phyloP scores from a whole-genome alignment of 2,888 invertebrate genomes.

The Sycophila texana region DNA sequence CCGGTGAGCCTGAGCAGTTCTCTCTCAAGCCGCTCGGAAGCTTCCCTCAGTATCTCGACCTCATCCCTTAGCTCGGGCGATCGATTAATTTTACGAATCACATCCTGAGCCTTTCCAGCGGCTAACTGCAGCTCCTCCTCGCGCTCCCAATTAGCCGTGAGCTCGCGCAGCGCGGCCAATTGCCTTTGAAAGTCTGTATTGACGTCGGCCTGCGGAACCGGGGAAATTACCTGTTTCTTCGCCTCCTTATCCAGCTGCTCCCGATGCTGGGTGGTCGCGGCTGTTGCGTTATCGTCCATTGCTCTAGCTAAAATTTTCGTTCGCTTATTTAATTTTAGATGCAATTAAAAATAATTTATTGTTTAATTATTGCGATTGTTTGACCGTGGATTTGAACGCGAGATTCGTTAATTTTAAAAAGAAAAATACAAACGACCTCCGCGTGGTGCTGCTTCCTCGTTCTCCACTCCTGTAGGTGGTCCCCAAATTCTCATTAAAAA shows the following conservation, averaged over 20 bases:
- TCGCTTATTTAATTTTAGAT: background rate
- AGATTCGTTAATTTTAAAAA: background rate
- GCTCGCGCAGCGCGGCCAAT: slow-evolving; percentile 66
- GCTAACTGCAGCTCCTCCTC: slow-evolving; percentile 60
- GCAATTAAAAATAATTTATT: background rate
- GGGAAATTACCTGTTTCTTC: slow-evolving; percentile 73
- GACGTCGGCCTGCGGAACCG: slow-evolving; percentile 68
- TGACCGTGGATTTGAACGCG: background rate
- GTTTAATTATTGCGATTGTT: background rate
- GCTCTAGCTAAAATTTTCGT: slow-evolving; percentile 17
- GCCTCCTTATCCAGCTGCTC: slow-evolving; percentile 61
- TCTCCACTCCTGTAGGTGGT: slow-evolving; percentile 83
- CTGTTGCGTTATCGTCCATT: background rate
- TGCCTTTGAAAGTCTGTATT: slow-evolving; percentile 71
- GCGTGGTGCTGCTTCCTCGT: slow-evolving; percentile 78
- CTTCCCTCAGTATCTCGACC: slow-evolving; percentile 46
- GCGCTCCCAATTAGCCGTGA: slow-evolving; percentile 67
- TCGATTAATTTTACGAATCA: background rate
- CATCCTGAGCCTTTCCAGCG: background rate
- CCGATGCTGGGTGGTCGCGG: background rate
- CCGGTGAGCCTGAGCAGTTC: slow-evolving; percentile 39
- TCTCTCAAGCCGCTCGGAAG: slow-evolving; percentile 42
- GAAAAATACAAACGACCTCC: slow-evolving; percentile 64
- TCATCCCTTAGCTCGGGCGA: slow-evolving; percentile 43
- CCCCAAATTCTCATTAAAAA: slow-evolving; percentile 90